phyloP scores from a whole-genome alignment of 2,888 invertebrate species.

The Hydraecia micacea region DNA sequence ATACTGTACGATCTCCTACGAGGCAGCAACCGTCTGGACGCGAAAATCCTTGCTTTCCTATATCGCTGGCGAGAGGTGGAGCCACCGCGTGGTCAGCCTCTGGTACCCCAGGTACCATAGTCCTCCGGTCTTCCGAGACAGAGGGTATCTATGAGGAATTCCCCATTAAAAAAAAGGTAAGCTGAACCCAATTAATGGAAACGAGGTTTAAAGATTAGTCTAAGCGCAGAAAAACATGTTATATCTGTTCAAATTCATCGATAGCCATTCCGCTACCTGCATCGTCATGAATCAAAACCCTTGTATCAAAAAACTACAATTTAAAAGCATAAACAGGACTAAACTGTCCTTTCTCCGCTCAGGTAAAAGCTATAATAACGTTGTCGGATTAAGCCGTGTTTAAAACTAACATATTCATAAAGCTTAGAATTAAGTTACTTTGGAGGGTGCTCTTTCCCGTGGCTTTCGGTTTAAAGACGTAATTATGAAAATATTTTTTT shows the following conservation, averaged over 20 bases:
- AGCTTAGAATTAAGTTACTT: constrained; percentile 44
- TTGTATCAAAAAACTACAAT: not conserved
- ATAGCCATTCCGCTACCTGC: too few species aligned
- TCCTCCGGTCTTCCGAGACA: not conserved
- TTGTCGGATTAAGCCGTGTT: constrained; percentile 46
- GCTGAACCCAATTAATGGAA: not conserved
- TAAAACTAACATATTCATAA: constrained; percentile 57
- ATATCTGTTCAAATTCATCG: not conserved
- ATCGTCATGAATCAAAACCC: not conserved
- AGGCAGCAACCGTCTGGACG: too few species aligned
- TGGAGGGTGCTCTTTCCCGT: constrained; percentile 3
- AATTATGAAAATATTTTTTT: constrained; percentile 14
- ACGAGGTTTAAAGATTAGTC: not conserved
- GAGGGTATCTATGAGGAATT: not conserved
- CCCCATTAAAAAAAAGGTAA: too few species aligned
- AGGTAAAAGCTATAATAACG: constrained; percentile 37
- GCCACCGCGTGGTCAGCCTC: too few species aligned
- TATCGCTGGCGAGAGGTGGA: too few species aligned
- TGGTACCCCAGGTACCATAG: too few species aligned
- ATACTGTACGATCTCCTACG: too few species aligned
- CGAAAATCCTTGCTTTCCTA: too few species aligned
- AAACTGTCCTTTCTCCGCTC: constrained; percentile 6
- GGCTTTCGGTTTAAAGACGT: constrained; percentile 16
- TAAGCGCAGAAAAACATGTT: not conserved
- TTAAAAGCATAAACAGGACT: constrained; percentile 1